Evolutionary conservation across 2,113 vertebrate genomes (phyloP).

Genomic region (Oxyruncus cristatus): DNA sequence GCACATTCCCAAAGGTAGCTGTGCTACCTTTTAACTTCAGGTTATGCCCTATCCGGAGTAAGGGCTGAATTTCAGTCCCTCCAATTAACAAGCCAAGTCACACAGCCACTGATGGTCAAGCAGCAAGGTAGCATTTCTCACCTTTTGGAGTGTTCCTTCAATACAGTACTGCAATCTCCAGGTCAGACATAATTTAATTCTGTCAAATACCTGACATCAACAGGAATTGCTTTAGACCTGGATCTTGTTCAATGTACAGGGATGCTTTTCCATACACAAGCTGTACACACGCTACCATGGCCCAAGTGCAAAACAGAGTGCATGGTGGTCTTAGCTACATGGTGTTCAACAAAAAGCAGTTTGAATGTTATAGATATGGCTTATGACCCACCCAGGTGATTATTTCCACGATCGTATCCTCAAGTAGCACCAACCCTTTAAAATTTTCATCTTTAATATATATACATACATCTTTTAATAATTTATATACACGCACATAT

Average conservation of each 20-base stretch:
- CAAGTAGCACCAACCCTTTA: not conserved
- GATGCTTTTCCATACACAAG: not conserved
- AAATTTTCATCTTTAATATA: not conserved
- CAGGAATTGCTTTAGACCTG: not conserved
- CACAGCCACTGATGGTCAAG: not conserved
- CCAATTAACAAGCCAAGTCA: not conserved
- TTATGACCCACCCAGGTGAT: not conserved
- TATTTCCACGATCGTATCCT: not conserved
- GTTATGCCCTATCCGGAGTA: fast-evolving
- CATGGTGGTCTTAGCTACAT: not conserved
- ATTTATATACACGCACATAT: not conserved
- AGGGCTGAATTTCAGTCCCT: not conserved
- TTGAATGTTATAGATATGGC: not conserved
- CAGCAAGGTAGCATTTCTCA: not conserved
- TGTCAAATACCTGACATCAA: not conserved
- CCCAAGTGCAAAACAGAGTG: not conserved
- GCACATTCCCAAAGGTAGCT: not conserved
- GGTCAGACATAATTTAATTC: not conserved
- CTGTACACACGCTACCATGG: not conserved
- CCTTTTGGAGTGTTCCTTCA: not conserved
- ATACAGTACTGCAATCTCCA: not conserved
- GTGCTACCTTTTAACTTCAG: not conserved
- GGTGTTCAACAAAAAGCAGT: not conserved
- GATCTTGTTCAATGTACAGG: not conserved
- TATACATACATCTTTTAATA: not conserved